phyloP scores from a whole-genome alignment of 2,113 vertebrate genomes.

The Myiozetetes cayanensis region DNA sequence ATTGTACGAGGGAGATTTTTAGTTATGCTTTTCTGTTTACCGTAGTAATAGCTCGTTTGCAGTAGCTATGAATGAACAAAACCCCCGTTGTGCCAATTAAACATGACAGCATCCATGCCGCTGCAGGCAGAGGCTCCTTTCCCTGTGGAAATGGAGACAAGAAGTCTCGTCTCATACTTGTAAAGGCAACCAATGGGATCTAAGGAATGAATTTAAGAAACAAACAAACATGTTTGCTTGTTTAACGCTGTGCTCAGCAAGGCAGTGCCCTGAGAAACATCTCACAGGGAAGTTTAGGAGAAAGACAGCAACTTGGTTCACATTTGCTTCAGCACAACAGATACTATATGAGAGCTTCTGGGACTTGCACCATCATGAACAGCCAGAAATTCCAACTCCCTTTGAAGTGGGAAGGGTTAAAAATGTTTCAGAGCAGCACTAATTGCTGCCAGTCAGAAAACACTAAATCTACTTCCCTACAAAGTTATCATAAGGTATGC shows the following conservation, averaged over 20 bases:
- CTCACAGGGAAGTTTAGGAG: neutral
- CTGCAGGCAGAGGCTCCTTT: slow-evolving; percentile 20
- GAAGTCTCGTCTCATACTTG: slow-evolving; percentile 20
- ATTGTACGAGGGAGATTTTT: neutral
- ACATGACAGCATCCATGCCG: neutral
- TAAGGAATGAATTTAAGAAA: neutral
- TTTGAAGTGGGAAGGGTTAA: neutral
- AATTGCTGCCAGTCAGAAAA: neutral
- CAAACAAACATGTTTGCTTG: neutral
- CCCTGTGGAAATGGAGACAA: neutral
- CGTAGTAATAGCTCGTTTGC: neutral
- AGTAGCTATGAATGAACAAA: neutral
- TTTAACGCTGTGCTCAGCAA: neutral
- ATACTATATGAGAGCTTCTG: neutral
- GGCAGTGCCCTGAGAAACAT: neutral
- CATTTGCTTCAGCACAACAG: neutral
- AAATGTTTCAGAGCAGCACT: neutral
- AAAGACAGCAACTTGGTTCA: neutral
- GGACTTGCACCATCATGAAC: neutral
- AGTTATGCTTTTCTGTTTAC: slow-evolving; percentile 4
- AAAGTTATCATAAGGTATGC: neutral
- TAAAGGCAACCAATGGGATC: neutral
- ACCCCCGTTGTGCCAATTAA: slow-evolving; percentile 17
- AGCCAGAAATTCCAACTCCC: neutral
- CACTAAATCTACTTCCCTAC: neutral